A percentile compares a stretch with the other conserved stretches of the same genome.
Conservation (phyloP, 2,797 vertebrate genomes). For the Clamator glandarius region DNA sequence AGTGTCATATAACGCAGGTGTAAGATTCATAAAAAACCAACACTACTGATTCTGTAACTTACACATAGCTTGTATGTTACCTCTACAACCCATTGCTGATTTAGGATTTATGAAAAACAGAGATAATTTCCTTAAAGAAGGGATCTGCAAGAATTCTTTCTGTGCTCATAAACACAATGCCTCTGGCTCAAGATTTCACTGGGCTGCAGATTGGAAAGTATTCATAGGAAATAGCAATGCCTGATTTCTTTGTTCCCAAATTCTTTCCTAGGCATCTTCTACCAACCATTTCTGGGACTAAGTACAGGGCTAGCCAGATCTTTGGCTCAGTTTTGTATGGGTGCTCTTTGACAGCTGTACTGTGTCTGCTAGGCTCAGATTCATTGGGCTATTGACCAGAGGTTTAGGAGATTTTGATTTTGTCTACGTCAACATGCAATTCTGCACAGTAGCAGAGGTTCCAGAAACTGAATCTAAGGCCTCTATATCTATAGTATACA, state of each 20-base stretch:
- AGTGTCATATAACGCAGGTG: neutral
- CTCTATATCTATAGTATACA: accelerated
- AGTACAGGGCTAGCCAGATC: no score
- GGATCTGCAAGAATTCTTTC: neutral
- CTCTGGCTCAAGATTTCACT: neutral
- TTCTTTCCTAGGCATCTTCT: neutral
- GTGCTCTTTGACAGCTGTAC: neutral
- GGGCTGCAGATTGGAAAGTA: neutral
- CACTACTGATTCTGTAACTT: neutral
- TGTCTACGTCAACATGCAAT: neutral
- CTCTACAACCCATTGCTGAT: neutral
- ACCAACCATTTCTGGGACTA: neutral
- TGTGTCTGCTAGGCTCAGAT: accelerated
- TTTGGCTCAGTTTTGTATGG: neutral
- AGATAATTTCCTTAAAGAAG: neutral
- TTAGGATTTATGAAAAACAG: neutral
- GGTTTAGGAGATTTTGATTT: neutral
- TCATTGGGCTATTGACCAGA: neutral
- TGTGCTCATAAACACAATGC: neutral
- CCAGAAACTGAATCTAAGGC: neutral
- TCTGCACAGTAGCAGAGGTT: neutral
- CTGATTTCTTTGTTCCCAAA: neutral
- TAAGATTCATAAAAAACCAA: neutral
- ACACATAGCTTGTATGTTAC: neutral
- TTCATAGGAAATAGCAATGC: neutral